Evolutionary conservation across 2,888 invertebrate species (phyloP), one percentile per base, ranked within the genome.

Genomic region (Xestia rhomboidea): DNA sequence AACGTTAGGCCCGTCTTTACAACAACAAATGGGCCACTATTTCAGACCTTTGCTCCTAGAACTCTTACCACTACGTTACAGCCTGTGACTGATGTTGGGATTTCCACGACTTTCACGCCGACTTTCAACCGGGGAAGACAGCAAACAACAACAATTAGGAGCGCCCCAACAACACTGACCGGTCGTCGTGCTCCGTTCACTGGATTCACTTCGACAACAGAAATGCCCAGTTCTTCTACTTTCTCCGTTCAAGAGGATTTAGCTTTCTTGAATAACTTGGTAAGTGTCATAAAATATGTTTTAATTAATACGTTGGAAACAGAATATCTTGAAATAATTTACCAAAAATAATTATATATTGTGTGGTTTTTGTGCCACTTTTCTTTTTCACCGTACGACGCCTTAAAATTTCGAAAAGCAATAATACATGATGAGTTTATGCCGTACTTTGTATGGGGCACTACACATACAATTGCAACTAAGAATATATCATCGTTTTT

Each of bases 191-290:
- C 89, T 44, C 91, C 93, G 24, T 77, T 77, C 34, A 86, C 91
- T 57, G 89, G 89, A 75, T 91, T 93, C 60, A 91, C 93, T 30
- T 83, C 92, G 51, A 96, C 96, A 41, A 96, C 96, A 75, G 95
- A 95, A 88, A 90, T 93, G 71, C 95, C 97, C 30, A 95, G 95
- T 82, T 94, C 95, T 71, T 96, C 96, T 10, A 97, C 97, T 24
- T 97, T 95, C 89, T 95, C 97, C 24, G 95, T 96, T 75, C 91
- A 95, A 92, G 97, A 97, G 82, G 97, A 97, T 90, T 92, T 97
- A 83, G 97, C 96, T 60, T 97, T 97, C 90, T 92, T 97, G 38
- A 97, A 97, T 89, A 97, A 97, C 86, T 94, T 97, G 96, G 97
- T 97, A 95, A 93, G 94, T 87, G 2, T 24, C 6, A 49, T 73